Conservation (phyloP, 37 sponge, comb jelly and placozoan species). For the Aplysina aerophoba region DNA sequence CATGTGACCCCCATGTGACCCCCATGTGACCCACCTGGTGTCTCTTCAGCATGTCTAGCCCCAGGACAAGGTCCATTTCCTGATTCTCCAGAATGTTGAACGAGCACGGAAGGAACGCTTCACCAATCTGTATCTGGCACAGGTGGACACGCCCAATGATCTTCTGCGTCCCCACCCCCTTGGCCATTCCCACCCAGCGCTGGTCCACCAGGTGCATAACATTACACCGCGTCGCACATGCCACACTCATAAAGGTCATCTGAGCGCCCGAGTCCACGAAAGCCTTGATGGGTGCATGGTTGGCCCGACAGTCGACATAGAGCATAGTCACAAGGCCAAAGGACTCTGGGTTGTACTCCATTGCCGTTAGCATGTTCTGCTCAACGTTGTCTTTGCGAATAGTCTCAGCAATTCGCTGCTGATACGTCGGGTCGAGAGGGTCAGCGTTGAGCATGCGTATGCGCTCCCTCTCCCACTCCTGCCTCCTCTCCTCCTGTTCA, state of each 20-base stretch:
- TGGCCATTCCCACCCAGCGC: slow-evolving; percentile 77
- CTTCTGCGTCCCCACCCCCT: slow-evolving; percentile 90
- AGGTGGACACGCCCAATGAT: slow-evolving; percentile 93
- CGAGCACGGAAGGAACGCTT: slow-evolving; percentile 83
- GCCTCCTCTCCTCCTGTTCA: slow-evolving; percentile 13
- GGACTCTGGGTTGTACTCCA: slow-evolving; percentile 94
- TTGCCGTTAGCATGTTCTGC: slow-evolving; percentile 79
- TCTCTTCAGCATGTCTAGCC: slow-evolving; percentile 95
- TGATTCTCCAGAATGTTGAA: slow-evolving; percentile 89
- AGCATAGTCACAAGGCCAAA: slow-evolving; percentile 93
- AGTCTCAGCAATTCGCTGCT: slow-evolving; percentile 73
- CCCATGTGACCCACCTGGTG: slow-evolving; percentile 77
- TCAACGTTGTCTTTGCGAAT: slow-evolving; percentile 82
- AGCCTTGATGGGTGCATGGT: slow-evolving; percentile 83
- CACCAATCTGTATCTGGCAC: slow-evolving; percentile 86
- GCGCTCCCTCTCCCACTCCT: slow-evolving; percentile 58
- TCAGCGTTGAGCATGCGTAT: slow-evolving; percentile 78
- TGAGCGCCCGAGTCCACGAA: slow-evolving; percentile 96
- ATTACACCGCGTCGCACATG: slow-evolving; percentile 87
- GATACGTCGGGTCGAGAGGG: slow-evolving; percentile 68
- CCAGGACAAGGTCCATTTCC: slow-evolving; percentile 88
- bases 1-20: background rate
- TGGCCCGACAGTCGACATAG: slow-evolving; percentile 84
- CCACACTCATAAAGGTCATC: slow-evolving; percentile 81
- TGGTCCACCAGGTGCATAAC: slow-evolving; percentile 89